Conservation (phyloP, 2,888 invertebrate species). For the Athalia rosae region DNA sequence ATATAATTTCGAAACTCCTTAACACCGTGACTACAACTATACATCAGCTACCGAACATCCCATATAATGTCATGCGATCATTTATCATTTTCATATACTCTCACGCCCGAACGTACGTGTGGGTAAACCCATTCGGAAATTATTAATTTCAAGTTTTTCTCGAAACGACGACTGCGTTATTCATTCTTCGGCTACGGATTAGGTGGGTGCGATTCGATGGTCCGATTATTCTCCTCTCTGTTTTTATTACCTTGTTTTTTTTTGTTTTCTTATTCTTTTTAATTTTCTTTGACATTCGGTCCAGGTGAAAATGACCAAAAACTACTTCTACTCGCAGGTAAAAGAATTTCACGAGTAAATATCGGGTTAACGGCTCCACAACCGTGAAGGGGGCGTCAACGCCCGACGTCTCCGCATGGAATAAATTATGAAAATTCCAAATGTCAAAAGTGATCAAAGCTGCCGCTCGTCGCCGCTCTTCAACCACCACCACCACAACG, state of each 20-base stretch:
- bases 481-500: no score
- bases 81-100: no score
- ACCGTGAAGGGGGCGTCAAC: slow-evolving; percentile 43
- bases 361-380: slow-evolving; percentile 40
- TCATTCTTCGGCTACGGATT: no score
- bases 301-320: slow-evolving; percentile 37
- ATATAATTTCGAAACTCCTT: neutral
- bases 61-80: no score
- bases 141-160: no score
- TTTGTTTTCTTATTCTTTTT: neutral
- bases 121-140: no score
- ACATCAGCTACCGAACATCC: neutral
- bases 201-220: no score
- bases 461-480: slow-evolving; percentile 52
- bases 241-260: neutral
- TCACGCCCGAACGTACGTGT: no score
- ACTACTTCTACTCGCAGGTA: slow-evolving; percentile 16
- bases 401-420: slow-evolving; percentile 52
- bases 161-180: no score
- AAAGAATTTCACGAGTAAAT: slow-evolving; percentile 43
- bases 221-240: no score
- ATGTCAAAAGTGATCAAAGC: slow-evolving; percentile 69
- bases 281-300: neutral
- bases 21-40: neutral
- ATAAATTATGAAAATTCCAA: slow-evolving; percentile 69